Conservation (phyloP, 2,113 vertebrate species). For the Nerophis ophidion region DNA sequence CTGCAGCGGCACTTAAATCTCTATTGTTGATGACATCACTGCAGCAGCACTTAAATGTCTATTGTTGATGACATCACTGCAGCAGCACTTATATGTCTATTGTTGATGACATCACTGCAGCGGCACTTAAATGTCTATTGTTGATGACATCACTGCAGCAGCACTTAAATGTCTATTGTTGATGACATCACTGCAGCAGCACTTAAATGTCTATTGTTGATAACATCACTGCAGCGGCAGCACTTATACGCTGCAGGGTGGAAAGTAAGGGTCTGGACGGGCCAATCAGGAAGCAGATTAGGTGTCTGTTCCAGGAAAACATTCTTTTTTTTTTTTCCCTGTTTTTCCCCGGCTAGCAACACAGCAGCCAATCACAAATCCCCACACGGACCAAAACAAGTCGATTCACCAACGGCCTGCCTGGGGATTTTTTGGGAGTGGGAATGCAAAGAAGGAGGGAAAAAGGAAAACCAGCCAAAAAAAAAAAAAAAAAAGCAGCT, state of each 20-base stretch:
- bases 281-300: conserved; percentile 67
- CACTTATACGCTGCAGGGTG: conserved; percentile 46
- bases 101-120: too few species aligned
- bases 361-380: conserved; percentile 67
- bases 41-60: too few species aligned
- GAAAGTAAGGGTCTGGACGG: conserved; percentile 55
- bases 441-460: conserved; percentile 25
- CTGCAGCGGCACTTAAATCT: too few species aligned
- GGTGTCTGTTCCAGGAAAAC: conserved; percentile 26
- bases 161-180: too few species aligned
- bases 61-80: too few species aligned
- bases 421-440: conserved; percentile 34
- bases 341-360: conserved; percentile 60
- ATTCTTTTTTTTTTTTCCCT: conserved; percentile 32
- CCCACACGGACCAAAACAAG: conserved; percentile 71
- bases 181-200: too few species aligned
- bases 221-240: background rate
- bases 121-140: too few species aligned
- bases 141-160: too few species aligned
- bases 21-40: too few species aligned
- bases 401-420: conserved; percentile 63
- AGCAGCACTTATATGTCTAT: too few species aligned
- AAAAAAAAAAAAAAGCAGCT: conserved; percentile 50
- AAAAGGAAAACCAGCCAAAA: conserved; percentile 32
- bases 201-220: too few species aligned